Conservation (phyloP, 2,888 invertebrate species). For the Deilephila porcellus region DNA sequence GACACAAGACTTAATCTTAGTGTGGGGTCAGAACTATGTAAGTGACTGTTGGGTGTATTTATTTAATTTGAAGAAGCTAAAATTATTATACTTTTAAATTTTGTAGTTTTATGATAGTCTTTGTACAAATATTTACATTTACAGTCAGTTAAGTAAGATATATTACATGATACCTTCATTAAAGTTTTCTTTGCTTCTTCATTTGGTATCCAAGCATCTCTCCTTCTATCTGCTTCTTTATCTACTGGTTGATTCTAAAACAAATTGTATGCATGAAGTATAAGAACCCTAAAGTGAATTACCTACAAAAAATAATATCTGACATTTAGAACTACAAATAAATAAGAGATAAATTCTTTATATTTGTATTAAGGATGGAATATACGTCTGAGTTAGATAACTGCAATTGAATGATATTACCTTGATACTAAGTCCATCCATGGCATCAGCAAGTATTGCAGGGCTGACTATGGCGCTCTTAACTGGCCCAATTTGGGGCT, state of each 20-base stretch:
- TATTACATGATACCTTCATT: constrained; percentile 68
- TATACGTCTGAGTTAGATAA: constrained; percentile 2
- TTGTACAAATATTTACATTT: no score
- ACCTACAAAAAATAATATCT: no score
- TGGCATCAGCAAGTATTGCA: constrained; percentile 63
- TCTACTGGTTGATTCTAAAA: constrained; percentile 77
- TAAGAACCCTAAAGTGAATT: no score
- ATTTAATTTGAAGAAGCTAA: no score
- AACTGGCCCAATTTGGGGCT: constrained; percentile 60
- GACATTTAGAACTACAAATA: no score
- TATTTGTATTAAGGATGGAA: background rate
- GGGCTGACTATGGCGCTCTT: constrained; percentile 62
- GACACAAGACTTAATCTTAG: no score
- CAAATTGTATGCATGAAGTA: background rate
- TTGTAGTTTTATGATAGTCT: no score
- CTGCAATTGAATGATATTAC: constrained; percentile 47
- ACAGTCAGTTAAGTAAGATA: no score
- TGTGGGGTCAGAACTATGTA: no score
- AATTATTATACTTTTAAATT: no score
- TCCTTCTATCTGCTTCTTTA: constrained; percentile 83
- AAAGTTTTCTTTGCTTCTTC: constrained; percentile 89
- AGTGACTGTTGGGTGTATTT: no score
- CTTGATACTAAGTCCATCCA: constrained; percentile 73
- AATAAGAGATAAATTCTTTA: no score
- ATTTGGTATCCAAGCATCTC: constrained; percentile 93